Conservation (phyloP, 2,113 vertebrate genomes). For the Trogon melanurus region DNA sequence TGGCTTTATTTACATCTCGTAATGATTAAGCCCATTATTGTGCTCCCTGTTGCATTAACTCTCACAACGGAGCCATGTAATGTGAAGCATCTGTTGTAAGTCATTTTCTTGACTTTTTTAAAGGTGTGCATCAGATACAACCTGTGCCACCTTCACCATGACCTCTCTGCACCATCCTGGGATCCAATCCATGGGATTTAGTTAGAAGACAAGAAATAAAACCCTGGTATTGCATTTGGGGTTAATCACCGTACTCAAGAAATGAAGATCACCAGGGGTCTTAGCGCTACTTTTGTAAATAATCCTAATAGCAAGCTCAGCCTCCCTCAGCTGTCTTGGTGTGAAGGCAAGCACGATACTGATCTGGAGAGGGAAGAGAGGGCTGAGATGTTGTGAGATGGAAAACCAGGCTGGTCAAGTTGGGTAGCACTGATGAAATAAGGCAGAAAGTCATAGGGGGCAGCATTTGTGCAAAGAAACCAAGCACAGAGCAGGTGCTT, state of each 20-base stretch:
- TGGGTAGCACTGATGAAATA: not conserved
- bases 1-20: constrained; percentile 16
- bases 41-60: constrained; percentile 40
- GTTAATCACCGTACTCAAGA: not conserved
- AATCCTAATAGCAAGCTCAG: not conserved
- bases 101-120: not conserved
- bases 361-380: not conserved
- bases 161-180: not conserved
- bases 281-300: not conserved
- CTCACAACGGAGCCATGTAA: not conserved
- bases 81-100: not conserved
- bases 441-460: not conserved
- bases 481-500: not conserved
- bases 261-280: not conserved
- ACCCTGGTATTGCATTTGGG: not conserved
- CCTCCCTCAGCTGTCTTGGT: not conserved
- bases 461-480: not conserved
- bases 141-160: not conserved
- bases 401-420: not conserved
- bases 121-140: not conserved
- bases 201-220: not conserved
- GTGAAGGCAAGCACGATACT: not conserved
- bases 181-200: not conserved
- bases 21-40: constrained; percentile 23
- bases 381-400: not conserved